These are phyloP conservation scores for Drosophila lacteicornis DNA, from an alignment of 1,140 invertebrate genomes.

Conservation along the genomic window DNA sequence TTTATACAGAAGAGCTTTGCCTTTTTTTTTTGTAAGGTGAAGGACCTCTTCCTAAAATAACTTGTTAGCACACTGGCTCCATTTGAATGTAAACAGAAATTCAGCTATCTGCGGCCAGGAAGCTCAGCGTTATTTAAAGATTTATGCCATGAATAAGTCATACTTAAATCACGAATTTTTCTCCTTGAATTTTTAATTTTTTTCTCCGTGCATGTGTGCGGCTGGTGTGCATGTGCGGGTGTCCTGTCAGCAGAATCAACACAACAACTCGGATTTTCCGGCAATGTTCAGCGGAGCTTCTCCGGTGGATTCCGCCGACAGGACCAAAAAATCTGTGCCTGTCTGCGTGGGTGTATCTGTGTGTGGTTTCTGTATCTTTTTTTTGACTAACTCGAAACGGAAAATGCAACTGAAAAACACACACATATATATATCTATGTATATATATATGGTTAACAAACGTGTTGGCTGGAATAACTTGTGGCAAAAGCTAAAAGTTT, in stretches of 20 bases:
- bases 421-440: conserved; percentile 20
- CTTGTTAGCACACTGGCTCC: neutral
- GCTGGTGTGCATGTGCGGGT: conserved; percentile 32
- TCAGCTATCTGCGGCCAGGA: neutral
- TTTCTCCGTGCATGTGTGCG: conserved; percentile 25
- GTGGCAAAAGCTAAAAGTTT: conserved; percentile 74
- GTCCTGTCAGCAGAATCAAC: conserved; percentile 66
- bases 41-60: neutral
- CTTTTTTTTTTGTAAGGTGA: neutral
- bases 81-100: conserved; percentile 9
- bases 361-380: conserved; percentile 40
- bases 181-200: conserved; percentile 18
- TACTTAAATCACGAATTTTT: conserved; percentile 18
- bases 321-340: conserved; percentile 34
- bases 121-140: conserved; percentile 14
- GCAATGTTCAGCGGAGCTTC: conserved; percentile 45
- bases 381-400: conserved; percentile 38
- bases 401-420: conserved; percentile 51
- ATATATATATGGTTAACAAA: conserved; percentile 39
- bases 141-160: conserved; percentile 20
- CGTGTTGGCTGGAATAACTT: conserved; percentile 60
- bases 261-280: conserved; percentile 56
- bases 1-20: no score
- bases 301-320: conserved; percentile 34
- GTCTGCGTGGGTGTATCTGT: conserved; percentile 39